Conservation (phyloP, 1,140 invertebrate genomes). For the Lerema accius region DNA sequence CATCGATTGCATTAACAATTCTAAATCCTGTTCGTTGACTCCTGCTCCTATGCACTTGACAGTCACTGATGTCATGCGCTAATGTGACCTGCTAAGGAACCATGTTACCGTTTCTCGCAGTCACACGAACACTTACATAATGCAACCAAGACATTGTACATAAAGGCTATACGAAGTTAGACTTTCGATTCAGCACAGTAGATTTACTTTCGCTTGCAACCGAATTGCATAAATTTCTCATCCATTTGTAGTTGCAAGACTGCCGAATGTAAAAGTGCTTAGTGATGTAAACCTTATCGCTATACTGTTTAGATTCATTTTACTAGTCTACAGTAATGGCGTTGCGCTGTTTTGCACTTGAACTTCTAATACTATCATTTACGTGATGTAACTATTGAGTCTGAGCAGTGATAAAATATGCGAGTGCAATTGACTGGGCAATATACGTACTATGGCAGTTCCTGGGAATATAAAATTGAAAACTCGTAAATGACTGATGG, state of each 20-base stretch:
- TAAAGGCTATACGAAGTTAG: constrained; percentile 52
- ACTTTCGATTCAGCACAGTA: constrained; percentile 53
- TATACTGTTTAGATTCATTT: constrained; percentile 32
- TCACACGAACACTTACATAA: constrained; percentile 75
- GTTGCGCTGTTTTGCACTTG: constrained; percentile 45
- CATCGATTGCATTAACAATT: constrained; percentile 75
- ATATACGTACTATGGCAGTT: constrained; percentile 41
- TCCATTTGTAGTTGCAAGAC: constrained; percentile 43
- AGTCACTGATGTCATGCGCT: constrained; percentile 75
- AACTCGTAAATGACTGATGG: constrained; percentile 33
- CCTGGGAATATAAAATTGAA: constrained; percentile 46
- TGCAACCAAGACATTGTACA: constrained; percentile 63
- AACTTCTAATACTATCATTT: constrained; percentile 60
- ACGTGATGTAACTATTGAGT: constrained; percentile 75
- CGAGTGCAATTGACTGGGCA: constrained; percentile 48
- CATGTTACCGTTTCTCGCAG: constrained; percentile 71
- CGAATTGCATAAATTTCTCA: constrained; percentile 46
- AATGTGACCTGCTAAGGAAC: constrained; percentile 76
- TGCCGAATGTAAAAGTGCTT: constrained; percentile 23
- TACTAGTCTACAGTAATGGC: constrained; percentile 17
- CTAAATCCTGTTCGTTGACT: constrained; percentile 79
- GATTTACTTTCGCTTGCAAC: constrained; percentile 68
- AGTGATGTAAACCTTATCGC: constrained; percentile 41
- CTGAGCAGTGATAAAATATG: constrained; percentile 50
- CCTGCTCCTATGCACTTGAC: constrained; percentile 76